Evolutionary conservation across 1,140 invertebrate species (phyloP).

Genomic region (Drosophila arizonae): DNA sequence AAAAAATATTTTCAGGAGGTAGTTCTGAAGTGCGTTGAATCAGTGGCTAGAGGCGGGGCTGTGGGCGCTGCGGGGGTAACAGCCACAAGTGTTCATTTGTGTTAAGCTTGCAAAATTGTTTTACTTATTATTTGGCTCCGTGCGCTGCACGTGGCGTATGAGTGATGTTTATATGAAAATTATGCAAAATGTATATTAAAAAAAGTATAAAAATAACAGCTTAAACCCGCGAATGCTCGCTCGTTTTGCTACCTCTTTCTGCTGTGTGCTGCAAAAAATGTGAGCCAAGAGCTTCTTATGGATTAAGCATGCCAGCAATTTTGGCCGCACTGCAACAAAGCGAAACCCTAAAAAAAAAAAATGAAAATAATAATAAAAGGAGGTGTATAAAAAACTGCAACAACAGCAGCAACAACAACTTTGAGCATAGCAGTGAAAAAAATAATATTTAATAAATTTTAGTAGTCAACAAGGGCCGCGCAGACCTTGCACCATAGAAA

Average conservation of each 20-base stretch:
- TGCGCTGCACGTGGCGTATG: conserved; percentile 71
- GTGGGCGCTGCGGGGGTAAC: background rate
- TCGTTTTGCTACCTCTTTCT: conserved; percentile 20
- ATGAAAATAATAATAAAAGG: background rate
- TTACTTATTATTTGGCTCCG: conserved; percentile 68
- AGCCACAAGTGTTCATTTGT: conserved; percentile 68
- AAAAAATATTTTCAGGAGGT: background rate
- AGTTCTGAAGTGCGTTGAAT: background rate
- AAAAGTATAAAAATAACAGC: conserved; percentile 20
- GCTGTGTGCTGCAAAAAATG: conserved; percentile 63
- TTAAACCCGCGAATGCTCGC: conserved; percentile 22
- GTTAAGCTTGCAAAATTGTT: conserved; percentile 76
- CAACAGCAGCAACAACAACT: conserved; percentile 21
- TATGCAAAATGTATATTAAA: conserved; percentile 77
- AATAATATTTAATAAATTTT: conserved; percentile 80
- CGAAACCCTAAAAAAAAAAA: conserved; percentile 22
- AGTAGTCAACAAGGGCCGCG: conserved; percentile 65
- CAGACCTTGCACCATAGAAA: conserved; percentile 24
- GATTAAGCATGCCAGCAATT: conserved; percentile 80
- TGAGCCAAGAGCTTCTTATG: conserved; percentile 77
- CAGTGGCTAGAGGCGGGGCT: background rate
- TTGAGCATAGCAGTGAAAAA: conserved; percentile 42
- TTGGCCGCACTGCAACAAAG: conserved; percentile 46
- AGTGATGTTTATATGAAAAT: conserved; percentile 79
- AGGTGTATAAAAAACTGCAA: background rate